Evolutionary conservation across 2,797 vertebrate species (phyloP).

Genomic region (Gouania willdenowi): DNA sequence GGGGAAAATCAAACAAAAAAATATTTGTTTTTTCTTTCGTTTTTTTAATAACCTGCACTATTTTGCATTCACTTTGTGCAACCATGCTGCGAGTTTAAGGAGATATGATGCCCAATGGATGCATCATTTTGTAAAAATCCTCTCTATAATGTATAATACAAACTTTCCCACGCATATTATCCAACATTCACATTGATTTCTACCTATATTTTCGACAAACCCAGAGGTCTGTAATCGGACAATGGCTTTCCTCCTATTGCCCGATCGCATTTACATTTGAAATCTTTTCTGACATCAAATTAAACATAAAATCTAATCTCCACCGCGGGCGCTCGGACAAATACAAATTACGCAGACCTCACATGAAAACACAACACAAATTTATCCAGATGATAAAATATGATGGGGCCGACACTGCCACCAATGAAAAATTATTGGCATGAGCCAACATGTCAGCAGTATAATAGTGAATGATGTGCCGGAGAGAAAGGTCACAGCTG

Average conservation of each 20-base stretch:
- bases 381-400: conserved; percentile 71
- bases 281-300: conserved; percentile 42
- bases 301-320: conserved; percentile 58
- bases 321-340: conserved; percentile 44
- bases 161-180: conserved; percentile 6
- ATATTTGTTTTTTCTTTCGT: not conserved
- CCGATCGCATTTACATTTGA: conserved; percentile 43
- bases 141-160: conserved; percentile 11
- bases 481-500: conserved; percentile 68
- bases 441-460: conserved; percentile 71
- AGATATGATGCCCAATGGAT: not conserved
- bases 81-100: conserved; percentile 5
- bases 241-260: no score
- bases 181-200: not conserved
- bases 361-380: conserved; percentile 63
- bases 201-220: no score
- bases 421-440: conserved; percentile 72
- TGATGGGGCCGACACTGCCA: conserved; percentile 64
- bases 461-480: conserved; percentile 65
- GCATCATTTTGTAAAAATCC: conserved; percentile 5
- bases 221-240: no score
- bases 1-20: conserved; percentile 11
- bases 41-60: not conserved
- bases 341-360: conserved; percentile 57
- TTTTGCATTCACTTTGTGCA: conserved; percentile 11